Conservation (phyloP, 2,113 vertebrate genomes). For the Asarcornis scutulata region DNA sequence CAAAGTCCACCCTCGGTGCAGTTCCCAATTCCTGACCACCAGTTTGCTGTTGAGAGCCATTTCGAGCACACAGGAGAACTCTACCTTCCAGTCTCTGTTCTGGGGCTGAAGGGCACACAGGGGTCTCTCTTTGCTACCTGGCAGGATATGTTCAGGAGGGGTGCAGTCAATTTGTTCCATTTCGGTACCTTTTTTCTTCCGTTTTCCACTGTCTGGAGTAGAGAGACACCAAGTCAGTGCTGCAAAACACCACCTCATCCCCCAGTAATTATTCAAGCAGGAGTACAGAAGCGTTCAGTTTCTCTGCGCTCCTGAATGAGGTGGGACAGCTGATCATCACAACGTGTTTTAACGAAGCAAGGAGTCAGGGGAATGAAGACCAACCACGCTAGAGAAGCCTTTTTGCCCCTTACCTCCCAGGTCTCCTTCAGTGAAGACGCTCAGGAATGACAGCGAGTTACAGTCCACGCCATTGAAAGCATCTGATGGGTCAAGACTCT, state of each 20-base stretch:
- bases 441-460: conserved; percentile 96
- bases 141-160: conserved; percentile 96
- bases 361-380: neutral
- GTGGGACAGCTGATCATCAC: neutral
- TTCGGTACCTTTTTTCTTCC: conserved; percentile 93
- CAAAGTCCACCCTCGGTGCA: conserved; percentile 43
- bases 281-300: neutral
- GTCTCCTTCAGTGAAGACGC: conserved; percentile 95
- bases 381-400: neutral
- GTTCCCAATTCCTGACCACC: conserved; percentile 13
- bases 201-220: conserved; percentile 87
- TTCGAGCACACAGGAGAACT: conserved; percentile 6
- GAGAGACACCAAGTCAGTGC: conserved; percentile 44
- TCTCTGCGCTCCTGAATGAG: neutral
- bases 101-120: conserved; percentile 94
- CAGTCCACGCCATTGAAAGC: conserved; percentile 98
- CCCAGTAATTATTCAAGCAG: neutral
- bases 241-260: neutral
- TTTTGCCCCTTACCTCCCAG: conserved; percentile 85
- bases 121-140: conserved; percentile 94
- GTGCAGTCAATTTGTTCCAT: conserved; percentile 99
- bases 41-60: neutral
- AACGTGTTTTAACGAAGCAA: neutral
- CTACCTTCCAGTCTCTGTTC: conserved; percentile 98
- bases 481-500: conserved; percentile 96